Evolutionary conservation across 2,797 vertebrate species (phyloP), one percentile per base, ranked within the genome.

Genomic region (Gouania willdenowi): DNA sequence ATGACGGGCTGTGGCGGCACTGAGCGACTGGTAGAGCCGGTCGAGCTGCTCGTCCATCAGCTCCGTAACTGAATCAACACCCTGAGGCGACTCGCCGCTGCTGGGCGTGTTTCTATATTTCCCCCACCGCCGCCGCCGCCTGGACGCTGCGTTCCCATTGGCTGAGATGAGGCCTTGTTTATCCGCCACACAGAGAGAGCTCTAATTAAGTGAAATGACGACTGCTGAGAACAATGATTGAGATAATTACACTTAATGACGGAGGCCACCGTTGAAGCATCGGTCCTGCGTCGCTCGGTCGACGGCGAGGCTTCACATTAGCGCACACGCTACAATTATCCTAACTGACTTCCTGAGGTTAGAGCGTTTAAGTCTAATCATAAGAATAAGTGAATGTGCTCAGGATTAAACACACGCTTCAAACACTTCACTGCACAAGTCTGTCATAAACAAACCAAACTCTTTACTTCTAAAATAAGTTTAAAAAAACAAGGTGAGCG

Each of bases 21-120:
- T 84, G 82, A 86, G 53, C 60, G 81, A 85, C 79, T 80, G 70
- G 87, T 76, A 68, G 73, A 82, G 79, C 88, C 60, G 80, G 88
- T 89, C 31, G 1, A 34, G 42, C 29, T 6, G 67, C 13, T 51
- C 46, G 36, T 10, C 27, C 41, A 57, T 66, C 65, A 53, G 65
- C 10, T n/a, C 27, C 26, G 12, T 4, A 22, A 48, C 53, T 52
- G 62, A 60, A 48, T 71, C 75, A 67, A 56, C 26, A 3, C 34
- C 66, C 0, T 2, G 4, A 26, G 71, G 66, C 57, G 1, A 31
- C 29, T 12, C 34, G 6, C 32, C 39, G 13, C 33, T 24, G 27
- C 20, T 1, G 4, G 48, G 33, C 18, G 6, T 4, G 80, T 79
- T n/a, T n/a, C n/a, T n/a, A n/a, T n/a, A n/a, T n/a, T n/a, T n/a